Base-by-base conservation (phyloP, 2,888 invertebrate genomes). In the Plutella xylostella region DNA sequence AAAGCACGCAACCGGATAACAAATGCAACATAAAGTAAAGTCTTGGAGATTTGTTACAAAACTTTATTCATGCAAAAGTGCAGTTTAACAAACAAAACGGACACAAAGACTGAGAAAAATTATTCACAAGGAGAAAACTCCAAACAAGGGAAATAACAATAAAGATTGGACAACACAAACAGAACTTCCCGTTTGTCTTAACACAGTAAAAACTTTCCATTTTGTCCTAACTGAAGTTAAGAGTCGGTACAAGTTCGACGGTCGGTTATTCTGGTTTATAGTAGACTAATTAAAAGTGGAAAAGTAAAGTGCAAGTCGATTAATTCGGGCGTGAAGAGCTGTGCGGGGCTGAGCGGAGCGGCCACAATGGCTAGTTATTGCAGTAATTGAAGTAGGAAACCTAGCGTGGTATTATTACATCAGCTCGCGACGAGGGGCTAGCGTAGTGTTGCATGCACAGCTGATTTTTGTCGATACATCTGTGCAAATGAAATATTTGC, bases 311-410 rank as follows among this genome's bases (percentile, higher is more conserved):
- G 48, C 41, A 41, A 47, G 41, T 44, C 46, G 51, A 44, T 48
- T 53, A 56, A 58, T 51, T 52, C 51, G 56, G 52, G 57, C 58
- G 57, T 57, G 56, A 58, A 56, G 55, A 52, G n/a, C n/a, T n/a
- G n/a, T n/a, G n/a, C n/a, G n/a, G n/a, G n/a, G 52, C 54, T 19
- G 30, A 41, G 30, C n/a, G 19, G 15, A 15, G 19, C 41, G 34
- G 12, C 44, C 49, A 60, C 57, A 67, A 65, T 67, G 60, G 65
- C 55, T 62, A 64, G 65, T 72, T 67, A 71, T 68, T 70, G 65
- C 58, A 59, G 61, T 70, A 71, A 75, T 73, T 71, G 68, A 65
- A 68, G 68, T 63, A 64, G 65, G 47, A 47, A 47, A 47, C 47
- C 47, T 47, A 47, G 31, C 31, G 56, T 35, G 50, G 41, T 38